A percentile compares a stretch with the other conserved stretches of the same genome.
Evolutionary conservation across 1,140 invertebrate genomes (phyloP).

Genomic region (Caenorhabditis briggsae): DNA sequence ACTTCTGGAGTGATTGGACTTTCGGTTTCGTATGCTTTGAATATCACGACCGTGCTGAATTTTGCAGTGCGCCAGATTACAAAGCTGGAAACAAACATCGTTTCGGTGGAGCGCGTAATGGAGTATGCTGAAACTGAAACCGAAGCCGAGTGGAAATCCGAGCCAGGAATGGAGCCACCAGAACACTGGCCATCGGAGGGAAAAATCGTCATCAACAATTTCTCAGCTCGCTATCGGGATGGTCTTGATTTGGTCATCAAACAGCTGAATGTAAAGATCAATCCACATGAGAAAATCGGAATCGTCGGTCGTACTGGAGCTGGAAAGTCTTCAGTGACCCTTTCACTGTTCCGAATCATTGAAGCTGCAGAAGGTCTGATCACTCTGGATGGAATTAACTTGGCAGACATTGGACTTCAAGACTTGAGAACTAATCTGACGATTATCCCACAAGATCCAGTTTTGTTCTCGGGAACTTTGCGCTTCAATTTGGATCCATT

Average conservation of each 20-base stretch:
- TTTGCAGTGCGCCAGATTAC: conserved; percentile 96
- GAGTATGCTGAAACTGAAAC: conserved; percentile 89
- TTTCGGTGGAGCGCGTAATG: conserved; percentile 95
- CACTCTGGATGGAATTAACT: conserved; percentile 83
- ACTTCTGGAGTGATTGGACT: conserved; percentile 79
- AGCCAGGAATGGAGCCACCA: conserved; percentile 65
- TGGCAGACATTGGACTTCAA: conserved; percentile 82
- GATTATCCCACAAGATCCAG: conserved; percentile 88
- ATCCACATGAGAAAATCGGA: conserved; percentile 84
- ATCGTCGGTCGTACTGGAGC: conserved; percentile 79
- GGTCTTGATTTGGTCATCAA: conserved; percentile 84
- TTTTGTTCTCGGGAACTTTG: conserved; percentile 87
- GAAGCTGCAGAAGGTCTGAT: conserved; percentile 80
- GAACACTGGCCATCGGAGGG: conserved; percentile 74
- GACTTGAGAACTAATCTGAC: conserved; percentile 84
- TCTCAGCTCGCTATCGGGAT: conserved; percentile 75
- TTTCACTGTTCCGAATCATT: conserved; percentile 81
- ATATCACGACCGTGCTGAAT: conserved; percentile 90
- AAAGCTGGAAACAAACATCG: conserved; percentile 96
- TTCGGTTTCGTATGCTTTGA: conserved; percentile 78
- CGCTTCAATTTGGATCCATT: conserved; percentile 89
- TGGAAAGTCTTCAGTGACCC: conserved; percentile 81
- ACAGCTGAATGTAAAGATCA: conserved; percentile 83
- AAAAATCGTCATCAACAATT: conserved; percentile 71
- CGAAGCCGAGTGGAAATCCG: conserved; percentile 76